Evolutionary conservation across 2,888 invertebrate species (phyloP).

Genomic region (Mesorhabditis spiculigera): DNA sequence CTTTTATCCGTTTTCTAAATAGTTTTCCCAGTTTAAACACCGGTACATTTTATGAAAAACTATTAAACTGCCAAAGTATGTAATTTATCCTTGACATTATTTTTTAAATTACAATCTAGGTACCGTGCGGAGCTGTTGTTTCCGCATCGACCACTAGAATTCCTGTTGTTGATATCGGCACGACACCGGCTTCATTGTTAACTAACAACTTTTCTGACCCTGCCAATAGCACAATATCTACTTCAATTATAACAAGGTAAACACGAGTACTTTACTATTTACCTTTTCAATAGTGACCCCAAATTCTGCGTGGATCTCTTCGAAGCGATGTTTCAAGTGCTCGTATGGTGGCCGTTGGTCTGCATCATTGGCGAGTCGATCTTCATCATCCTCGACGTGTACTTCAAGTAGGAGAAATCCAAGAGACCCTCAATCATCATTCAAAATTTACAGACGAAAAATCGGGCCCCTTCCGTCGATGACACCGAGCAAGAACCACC

Average conservation of each 20-base stretch:
- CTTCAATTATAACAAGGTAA: background rate
- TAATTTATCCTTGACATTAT: background rate
- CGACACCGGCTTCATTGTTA: background rate
- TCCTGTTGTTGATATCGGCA: background rate
- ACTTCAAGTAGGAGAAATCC: conserved; percentile 8
- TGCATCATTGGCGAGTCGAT: conserved; percentile 33
- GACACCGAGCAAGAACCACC: too few species aligned
- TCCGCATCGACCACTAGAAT: background rate
- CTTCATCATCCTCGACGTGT: conserved; percentile 29
- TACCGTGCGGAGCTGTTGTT: background rate
- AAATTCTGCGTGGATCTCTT: conserved; percentile 5
- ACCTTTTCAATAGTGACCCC: background rate
- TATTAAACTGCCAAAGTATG: background rate
- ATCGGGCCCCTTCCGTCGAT: too few species aligned
- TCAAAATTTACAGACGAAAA: too few species aligned
- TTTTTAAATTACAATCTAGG: background rate
- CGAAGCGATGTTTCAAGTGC: conserved; percentile 25
- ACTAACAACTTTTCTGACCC: too few species aligned
- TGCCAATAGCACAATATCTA: too few species aligned
- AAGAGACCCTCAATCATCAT: too few species aligned
- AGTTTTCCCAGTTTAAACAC: too few species aligned
- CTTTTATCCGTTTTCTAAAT: too few species aligned
- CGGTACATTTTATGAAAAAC: background rate
- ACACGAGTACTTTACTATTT: background rate
- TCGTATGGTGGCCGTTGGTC: conserved; percentile 26